Evolutionary conservation across 2,797 vertebrate species (phyloP), one percentile per base, ranked within the genome.

Genomic region (Chrosomus eos): DNA sequence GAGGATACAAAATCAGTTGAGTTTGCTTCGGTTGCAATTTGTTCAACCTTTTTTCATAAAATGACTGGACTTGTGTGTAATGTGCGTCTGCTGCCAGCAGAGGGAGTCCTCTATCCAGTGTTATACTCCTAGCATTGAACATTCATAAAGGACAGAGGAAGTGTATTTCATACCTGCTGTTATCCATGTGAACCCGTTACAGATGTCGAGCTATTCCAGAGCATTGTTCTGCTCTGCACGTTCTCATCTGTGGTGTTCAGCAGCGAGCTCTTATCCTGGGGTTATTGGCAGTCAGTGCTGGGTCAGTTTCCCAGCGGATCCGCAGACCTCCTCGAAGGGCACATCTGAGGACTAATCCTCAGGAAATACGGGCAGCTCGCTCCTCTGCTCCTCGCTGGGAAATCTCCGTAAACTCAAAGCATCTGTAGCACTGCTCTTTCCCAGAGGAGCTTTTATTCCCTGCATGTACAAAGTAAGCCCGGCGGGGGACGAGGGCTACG

Each of bases 241-340:
- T 13, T 26, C 58, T 60, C 58, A 26, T 26, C 11, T 5, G 58
- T 26, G 0, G 60, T 3, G 60, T 62, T 5, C 60, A 3, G 26
- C 26, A 1, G 8, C 23, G 5, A 71, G 66, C 79, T 81, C 66
- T 45, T 73, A 55, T 92, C 90, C 90, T 62, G 66, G 84, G 90
- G 90, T 89, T 82, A 79, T 85, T 92, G 88, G 84, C 85, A 87
- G 91, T 95, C 94, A 94, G 90, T 87, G 90, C 88, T 91, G 92
- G 93, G 94, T 95, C 94, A 95, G 90, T 94, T 95, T 95, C 94
- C 94, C 94, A 95, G 93, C 92, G 92, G 88, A 92, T 92, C 90
- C 90, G 88, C 84, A 91, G 94, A 94, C 94, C 93, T 93, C 94
- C 93, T 93, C 91, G 89, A 89, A 94, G 93, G 92, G 92, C 91